Percentiles rank a stretch among this genome's conserved stretches.
Conservation (phyloP, 2,113 vertebrate genomes). For the Cephalopholis sonnerati region DNA sequence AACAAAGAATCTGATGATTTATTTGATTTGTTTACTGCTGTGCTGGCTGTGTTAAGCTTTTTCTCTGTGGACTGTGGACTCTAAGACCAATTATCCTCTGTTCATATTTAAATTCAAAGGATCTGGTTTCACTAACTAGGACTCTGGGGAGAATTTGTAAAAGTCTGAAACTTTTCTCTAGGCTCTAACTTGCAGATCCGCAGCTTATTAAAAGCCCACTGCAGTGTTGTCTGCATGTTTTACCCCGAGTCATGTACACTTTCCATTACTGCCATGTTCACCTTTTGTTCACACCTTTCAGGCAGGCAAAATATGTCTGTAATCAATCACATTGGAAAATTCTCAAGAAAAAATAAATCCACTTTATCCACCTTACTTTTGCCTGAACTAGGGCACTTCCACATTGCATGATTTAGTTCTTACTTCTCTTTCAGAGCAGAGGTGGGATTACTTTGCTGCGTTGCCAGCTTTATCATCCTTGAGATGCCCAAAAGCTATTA, state of each 20-base stretch:
- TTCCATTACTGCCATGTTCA: background rate
- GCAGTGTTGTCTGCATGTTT: background rate
- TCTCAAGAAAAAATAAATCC: too few relatives aligned
- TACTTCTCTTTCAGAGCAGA: too few relatives aligned
- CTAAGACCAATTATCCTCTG: slow-evolving; percentile 5
- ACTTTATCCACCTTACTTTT: too few relatives aligned
- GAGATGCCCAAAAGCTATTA: too few relatives aligned
- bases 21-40: slow-evolving; percentile 19
- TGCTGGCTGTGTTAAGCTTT: slow-evolving; percentile 7
- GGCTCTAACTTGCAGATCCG: background rate
- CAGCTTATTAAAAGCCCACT: background rate
- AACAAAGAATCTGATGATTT: background rate
- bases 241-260: background rate
- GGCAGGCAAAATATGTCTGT: background rate
- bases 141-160: background rate
- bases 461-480: too few relatives aligned
- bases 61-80: slow-evolving; percentile 2
- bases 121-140: slow-evolving; percentile 10
- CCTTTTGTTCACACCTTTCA: background rate
- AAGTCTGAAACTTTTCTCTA: slow-evolving; percentile 2
- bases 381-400: too few relatives aligned
- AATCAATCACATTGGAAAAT: background rate
- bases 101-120: slow-evolving; percentile 14
- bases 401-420: too few relatives aligned
- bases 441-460: too few relatives aligned